These are phyloP conservation scores for Chondrilla cf. caribensis DNA, from an alignment of 37 sponge, comb jelly and placozoan species.

Conservation along the genomic window DNA sequence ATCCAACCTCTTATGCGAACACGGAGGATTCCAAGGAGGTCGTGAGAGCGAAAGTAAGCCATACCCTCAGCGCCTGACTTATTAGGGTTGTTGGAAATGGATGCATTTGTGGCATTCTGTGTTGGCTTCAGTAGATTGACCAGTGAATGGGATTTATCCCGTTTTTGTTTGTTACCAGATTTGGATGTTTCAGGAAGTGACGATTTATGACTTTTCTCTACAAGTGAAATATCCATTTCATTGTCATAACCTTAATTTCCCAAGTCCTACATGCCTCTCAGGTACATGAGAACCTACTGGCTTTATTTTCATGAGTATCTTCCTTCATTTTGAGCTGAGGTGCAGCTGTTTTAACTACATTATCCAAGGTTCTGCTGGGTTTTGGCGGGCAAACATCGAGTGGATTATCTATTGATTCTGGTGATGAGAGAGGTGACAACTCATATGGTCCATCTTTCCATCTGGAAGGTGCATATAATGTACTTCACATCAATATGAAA, in stretches of 20 bases:
- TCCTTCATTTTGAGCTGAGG: too few relatives aligned
- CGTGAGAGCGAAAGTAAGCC: constrained; percentile 1
- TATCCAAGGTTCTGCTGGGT: too few relatives aligned
- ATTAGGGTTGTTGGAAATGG: background rate
- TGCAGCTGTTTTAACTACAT: too few relatives aligned
- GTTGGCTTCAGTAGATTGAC: constrained; percentile 22
- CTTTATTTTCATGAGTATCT: too few relatives aligned
- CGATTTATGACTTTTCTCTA: too few relatives aligned
- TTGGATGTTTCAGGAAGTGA: too few relatives aligned
- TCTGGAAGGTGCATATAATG: background rate
- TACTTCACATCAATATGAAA: background rate
- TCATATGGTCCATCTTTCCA: background rate
- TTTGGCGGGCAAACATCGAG: background rate
- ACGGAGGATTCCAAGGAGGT: constrained; percentile 4
- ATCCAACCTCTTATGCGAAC: constrained; percentile 1
- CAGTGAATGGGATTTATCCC: background rate
- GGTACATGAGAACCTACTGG: too few relatives aligned
- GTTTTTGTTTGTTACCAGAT: background rate
- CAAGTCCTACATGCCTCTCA: too few relatives aligned
- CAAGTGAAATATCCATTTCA: too few relatives aligned
- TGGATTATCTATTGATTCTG: background rate
- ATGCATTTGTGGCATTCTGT: background rate
- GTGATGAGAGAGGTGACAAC: too few relatives aligned
- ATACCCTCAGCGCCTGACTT: constrained; percentile 9
- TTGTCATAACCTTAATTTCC: too few relatives aligned